Base-by-base conservation (phyloP, 2,888 invertebrate genomes). In the Zelleria hepariella region DNA sequence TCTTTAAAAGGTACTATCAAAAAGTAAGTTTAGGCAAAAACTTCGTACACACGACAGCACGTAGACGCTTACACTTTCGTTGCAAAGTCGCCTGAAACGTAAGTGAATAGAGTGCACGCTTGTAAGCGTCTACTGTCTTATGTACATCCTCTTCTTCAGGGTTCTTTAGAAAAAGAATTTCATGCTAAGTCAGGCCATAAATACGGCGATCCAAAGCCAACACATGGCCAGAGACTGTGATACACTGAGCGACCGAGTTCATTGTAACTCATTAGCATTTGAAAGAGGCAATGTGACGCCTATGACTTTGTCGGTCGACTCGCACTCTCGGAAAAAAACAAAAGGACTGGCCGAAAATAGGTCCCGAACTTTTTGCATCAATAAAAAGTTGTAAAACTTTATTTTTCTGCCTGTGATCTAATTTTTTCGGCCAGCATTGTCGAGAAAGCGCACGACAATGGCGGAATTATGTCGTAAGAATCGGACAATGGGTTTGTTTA, bases 231-330 rank as follows among this genome's bases (percentile, higher is more conserved):
- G 32, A 7, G 27, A 48, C 48, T 21, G 32, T 15, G 21, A 57
- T 7, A 10, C 32, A 32, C 57, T 5, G 18, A 70, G 72, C 72
- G 74, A 69, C 75, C 78, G 73, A 76, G 82, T 86, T 85, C 85
- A 77, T 75, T 80, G 86, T 78, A 79, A 81, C 82, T 67, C 75
- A 85, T 86, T 87, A 78, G 77, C 85, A 86, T 87, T 77, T 77
- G 79, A 85, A 87, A 83, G 32, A 81, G 82, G 74, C 70, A 69
- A 68, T 66, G 66, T 72, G 68, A 75, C 74, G 72, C 65, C 75
- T 73, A 71, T 72, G 78, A 79, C 78, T 77, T 80, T 77, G 80
- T 72, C 80, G 80, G 78, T 8, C 58, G 51, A 57, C 20, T 49
- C 58, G 71, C 73, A 80, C 82, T 82, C 82, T 85, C 79, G 73